Evolutionary conservation across 2,888 invertebrate species (phyloP).

Genomic region (Choreutis nemorana): DNA sequence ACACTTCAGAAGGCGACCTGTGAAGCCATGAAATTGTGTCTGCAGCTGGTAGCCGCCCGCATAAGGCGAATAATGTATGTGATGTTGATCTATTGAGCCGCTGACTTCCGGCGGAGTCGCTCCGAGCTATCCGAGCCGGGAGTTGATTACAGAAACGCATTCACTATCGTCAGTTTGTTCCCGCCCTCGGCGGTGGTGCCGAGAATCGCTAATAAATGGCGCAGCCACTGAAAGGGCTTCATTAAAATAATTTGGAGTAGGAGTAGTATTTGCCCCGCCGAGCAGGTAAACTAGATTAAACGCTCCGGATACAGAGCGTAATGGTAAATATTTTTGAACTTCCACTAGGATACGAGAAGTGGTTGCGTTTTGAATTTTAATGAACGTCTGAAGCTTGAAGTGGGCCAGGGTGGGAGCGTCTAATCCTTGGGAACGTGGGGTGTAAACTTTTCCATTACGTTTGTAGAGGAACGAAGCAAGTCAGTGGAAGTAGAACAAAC

Average conservation of each 20-base stretch:
- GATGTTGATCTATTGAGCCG: conserved; percentile 18
- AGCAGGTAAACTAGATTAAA: conserved; percentile 21
- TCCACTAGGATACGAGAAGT: conserved; percentile 16
- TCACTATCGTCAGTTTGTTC: conserved; percentile 18
- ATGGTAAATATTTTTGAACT: conserved; percentile 25
- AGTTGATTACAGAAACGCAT: conserved; percentile 22
- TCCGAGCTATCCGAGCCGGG: too few species aligned
- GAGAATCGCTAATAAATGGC: conserved; percentile 19
- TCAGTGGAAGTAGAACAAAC: conserved; percentile 50
- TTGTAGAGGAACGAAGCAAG: conserved; percentile 25
- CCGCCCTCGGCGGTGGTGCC: conserved; percentile 15
- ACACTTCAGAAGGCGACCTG: background rate
- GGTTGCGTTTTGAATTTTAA: conserved; percentile 42
- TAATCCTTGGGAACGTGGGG: conserved; percentile 33
- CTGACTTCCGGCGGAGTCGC: conserved; percentile 11
- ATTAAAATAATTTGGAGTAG: conserved; percentile 24
- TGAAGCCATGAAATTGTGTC: too few species aligned
- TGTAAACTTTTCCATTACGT: conserved; percentile 55
- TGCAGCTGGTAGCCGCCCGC: too few species aligned
- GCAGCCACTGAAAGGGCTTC: conserved; percentile 15
- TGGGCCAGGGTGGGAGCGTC: conserved; percentile 18
- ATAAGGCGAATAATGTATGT: conserved; percentile 17
- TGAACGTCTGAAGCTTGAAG: conserved; percentile 27
- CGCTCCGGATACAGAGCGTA: conserved; percentile 14
- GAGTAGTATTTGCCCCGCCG: conserved; percentile 6